phyloP scores from a whole-genome alignment of 2,113 vertebrate genomes.

The Trichechus manatus region DNA sequence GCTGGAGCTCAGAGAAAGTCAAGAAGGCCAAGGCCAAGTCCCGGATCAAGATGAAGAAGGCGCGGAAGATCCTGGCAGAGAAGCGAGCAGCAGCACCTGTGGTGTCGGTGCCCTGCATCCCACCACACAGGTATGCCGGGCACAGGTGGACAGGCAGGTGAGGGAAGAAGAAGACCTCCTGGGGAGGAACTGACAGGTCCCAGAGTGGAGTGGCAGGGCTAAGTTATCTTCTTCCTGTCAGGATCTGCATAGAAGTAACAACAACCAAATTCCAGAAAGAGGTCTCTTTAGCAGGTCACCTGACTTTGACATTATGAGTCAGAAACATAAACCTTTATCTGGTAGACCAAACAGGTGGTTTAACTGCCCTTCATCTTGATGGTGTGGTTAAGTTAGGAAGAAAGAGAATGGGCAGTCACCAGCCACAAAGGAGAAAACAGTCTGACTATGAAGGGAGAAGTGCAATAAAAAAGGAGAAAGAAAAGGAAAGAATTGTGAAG shows the following conservation, averaged over 20 bases:
- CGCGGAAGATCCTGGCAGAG: conserved; percentile 97
- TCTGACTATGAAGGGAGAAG: neutral
- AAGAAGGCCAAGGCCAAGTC: conserved; percentile 99
- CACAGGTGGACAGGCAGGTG: neutral
- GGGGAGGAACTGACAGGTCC: neutral
- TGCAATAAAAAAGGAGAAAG: neutral
- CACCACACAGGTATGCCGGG: conserved; percentile 93
- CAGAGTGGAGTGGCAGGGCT: neutral
- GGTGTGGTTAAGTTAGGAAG: conserved; percentile 29
- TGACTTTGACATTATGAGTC: neutral
- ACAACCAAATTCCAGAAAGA: neutral
- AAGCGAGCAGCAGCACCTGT: conserved; percentile 97
- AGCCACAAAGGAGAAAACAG: neutral
- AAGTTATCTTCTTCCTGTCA: neutral
- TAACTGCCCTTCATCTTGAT: conserved; percentile 33
- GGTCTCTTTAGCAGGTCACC: neutral
- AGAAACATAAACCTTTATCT: neutral
- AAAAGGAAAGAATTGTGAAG: neutral
- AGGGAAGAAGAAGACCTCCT: neutral
- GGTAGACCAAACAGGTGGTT: neutral
- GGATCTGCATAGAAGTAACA: neutral
- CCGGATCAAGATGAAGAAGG: conserved; percentile 98
- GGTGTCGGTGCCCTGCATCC: conserved; percentile 98
- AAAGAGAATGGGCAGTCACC: neutral
- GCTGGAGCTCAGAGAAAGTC: conserved; percentile 97